Evolutionary conservation across 2,113 vertebrate genomes (phyloP), one percentile per base, ranked within the genome.

Genomic region (Catharus bicknelli): DNA sequence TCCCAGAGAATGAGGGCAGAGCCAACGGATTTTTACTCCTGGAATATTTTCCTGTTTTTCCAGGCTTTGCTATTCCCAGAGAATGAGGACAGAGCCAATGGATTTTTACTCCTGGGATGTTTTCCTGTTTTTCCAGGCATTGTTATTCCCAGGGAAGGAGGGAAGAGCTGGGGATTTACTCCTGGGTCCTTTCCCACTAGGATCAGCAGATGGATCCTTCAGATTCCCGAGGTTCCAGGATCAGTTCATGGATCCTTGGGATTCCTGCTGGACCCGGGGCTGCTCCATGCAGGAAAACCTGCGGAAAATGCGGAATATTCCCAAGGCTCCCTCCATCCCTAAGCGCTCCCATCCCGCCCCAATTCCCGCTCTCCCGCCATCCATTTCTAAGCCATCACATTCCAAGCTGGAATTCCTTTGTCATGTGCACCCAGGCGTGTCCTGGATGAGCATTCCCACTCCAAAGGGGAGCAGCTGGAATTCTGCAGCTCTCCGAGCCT

Each of bases 231-330:
- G 13, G 9, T 21, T 13, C 59, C 23, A 18, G 38, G 59, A 55
- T n/a, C 22, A 48, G 4, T 16, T 32, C 0, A 0, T 12, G n/a
- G 22, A 21, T 69, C 21, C 15, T 9, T 15, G 23, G 34, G 21
- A 57, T 67, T 5, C 7, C 12, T 5, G 22, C 6, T 38, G 69
- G 23, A 40, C 55, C n/a, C 59, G 2, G n/a, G 7, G 22, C 22
- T 63, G 19, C 30, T 85, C 51, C 61, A 2, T 17, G 3, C 3
- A 20, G 51, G 68, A 38, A 59, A 4, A 26, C 5, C n/a, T 21
- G 17, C 1, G 1, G 53, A 45, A 73, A 73, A 73, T 1, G 0
- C 0, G 14, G 70, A 58, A 29, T 16, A 47, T 58, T 47, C 54
- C 42, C 42, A 21, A 7, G 0, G 10, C 13, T 34, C 51, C 38